Conservation (phyloP, 23 tunicate genomes). For the Styela plicata region DNA sequence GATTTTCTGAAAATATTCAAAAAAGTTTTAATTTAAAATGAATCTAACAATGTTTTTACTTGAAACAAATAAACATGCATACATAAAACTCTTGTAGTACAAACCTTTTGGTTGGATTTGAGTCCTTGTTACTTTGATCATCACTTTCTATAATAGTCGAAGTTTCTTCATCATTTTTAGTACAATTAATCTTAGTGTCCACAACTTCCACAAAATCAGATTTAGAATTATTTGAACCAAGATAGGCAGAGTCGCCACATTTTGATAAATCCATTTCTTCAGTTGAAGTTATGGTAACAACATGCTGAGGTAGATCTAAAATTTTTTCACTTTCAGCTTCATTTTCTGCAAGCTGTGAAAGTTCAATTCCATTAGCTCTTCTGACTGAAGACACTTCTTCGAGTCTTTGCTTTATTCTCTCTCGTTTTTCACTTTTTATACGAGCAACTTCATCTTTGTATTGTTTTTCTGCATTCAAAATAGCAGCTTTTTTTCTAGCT, state of each 20-base stretch:
- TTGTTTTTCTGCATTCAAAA: slow-evolving; percentile 45
- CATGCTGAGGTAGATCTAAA: slow-evolving; percentile 65
- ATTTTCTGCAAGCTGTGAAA: slow-evolving; percentile 2
- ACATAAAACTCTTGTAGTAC: too few species aligned
- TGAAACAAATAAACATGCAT: too few species aligned
- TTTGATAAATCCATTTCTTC: slow-evolving; percentile 33
- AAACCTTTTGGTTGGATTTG: too few species aligned
- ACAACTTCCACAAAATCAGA: slow-evolving; percentile 42
- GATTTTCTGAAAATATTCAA: slow-evolving; percentile 24
- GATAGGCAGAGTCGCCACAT: slow-evolving; percentile 1
- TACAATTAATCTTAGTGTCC: slow-evolving; percentile 40
- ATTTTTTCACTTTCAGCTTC: slow-evolving; percentile 30
- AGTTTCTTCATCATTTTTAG: too few species aligned
- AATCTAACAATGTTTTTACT: too few species aligned
- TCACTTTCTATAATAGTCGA: too few species aligned
- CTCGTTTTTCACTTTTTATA: slow-evolving; percentile 56
- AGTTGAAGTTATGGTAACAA: slow-evolving; percentile 60
- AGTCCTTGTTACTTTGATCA: too few species aligned
- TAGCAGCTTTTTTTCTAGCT: slow-evolving; percentile 65
- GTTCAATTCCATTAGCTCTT: slow-evolving; percentile 21
- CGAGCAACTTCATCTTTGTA: slow-evolving; percentile 44
- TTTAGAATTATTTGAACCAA: slow-evolving; percentile 6
- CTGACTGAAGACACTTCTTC: slow-evolving; percentile 65
- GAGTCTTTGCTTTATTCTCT: slow-evolving; percentile 51
- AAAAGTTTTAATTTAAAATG: too few species aligned